Evolutionary conservation across 2,888 invertebrate species (phyloP).

Genomic region (Eueremaeus valkanovi): DNA sequence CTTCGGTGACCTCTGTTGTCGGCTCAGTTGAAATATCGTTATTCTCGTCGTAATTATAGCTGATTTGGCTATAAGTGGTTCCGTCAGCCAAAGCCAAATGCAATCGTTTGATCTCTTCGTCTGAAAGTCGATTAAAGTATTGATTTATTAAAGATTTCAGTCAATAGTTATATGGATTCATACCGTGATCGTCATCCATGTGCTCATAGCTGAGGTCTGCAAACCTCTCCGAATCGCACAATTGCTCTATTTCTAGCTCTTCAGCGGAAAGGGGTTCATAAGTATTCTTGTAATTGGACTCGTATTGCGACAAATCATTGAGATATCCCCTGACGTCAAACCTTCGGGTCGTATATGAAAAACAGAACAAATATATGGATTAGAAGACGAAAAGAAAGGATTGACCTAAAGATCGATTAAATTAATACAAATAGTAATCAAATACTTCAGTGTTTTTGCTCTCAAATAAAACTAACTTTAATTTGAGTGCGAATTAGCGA

Average conservation of each 20-base stretch:
- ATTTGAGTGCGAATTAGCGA: slow-evolving; percentile 12
- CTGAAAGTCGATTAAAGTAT: slow-evolving; percentile 55
- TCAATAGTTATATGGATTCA: neutral
- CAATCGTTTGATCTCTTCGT: slow-evolving; percentile 84
- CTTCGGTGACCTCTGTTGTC: neutral
- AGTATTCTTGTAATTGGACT: slow-evolving; percentile 66
- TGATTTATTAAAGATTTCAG: neutral
- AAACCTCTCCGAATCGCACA: slow-evolving; percentile 94
- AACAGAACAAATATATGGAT: slow-evolving; percentile 12
- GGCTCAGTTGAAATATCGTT: neutral
- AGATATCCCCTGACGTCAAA: slow-evolving; percentile 92
- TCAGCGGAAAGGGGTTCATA: slow-evolving; percentile 60
- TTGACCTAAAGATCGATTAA: no score
- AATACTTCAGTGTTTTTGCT: neutral
- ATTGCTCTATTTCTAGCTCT: slow-evolving; percentile 75
- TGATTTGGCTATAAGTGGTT: slow-evolving; percentile 48
- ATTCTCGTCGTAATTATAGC: slow-evolving; percentile 36
- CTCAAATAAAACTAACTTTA: slow-evolving; percentile 11
- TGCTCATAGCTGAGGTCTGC: slow-evolving; percentile 80
- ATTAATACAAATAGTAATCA: neutral
- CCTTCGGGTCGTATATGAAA: slow-evolving; percentile 57
- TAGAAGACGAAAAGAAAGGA: neutral
- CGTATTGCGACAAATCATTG: slow-evolving; percentile 73
- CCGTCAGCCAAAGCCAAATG: slow-evolving; percentile 60
- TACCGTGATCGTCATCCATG: slow-evolving; percentile 63